Conservation (phyloP, 2,888 invertebrate species). For the Perizoma affinitatum region DNA sequence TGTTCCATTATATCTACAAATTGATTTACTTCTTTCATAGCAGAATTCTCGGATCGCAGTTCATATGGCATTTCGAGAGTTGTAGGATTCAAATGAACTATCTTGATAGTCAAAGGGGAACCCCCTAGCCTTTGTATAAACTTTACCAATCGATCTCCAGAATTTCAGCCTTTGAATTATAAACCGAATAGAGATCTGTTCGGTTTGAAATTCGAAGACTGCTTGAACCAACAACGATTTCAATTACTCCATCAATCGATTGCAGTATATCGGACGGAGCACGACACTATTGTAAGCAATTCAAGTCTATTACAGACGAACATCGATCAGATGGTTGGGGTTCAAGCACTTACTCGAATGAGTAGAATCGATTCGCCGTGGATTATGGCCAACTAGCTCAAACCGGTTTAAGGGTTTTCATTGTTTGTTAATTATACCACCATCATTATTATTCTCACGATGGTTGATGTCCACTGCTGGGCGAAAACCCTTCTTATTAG, state of each 20-base stretch:
- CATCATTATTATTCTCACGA: no score
- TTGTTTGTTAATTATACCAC: no score
- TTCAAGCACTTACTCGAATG: slow-evolving; percentile 27
- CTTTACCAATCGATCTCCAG: slow-evolving; percentile 10
- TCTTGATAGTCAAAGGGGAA: slow-evolving; percentile 3
- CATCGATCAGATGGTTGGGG: background rate
- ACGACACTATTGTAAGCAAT: slow-evolving; percentile 33
- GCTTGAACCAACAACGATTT: slow-evolving; percentile 31
- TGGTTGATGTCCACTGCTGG: no score
- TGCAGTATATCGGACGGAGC: slow-evolving; percentile 18
- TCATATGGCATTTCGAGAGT: no score
- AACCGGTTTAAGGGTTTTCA: no score
- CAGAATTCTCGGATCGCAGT: no score
- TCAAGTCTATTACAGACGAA: slow-evolving; percentile 34
- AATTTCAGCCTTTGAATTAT: slow-evolving; percentile 15
- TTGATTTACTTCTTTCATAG: no score
- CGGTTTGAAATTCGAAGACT: no score
- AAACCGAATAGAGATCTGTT: slow-evolving; percentile 6
- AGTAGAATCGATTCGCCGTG: slow-evolving; percentile 23
- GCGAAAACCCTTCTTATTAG: no score
- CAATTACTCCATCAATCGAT: slow-evolving; percentile 33
- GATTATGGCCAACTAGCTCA: slow-evolving; percentile 25
- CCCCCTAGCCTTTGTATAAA: background rate
- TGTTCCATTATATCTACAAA: no score
- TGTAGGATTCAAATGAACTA: slow-evolving; percentile 1